A percentile compares a stretch with the other conserved stretches of the same genome.
phyloP scores from a whole-genome alignment of 2,113 vertebrate genomes.

The Euleptes europaea region DNA sequence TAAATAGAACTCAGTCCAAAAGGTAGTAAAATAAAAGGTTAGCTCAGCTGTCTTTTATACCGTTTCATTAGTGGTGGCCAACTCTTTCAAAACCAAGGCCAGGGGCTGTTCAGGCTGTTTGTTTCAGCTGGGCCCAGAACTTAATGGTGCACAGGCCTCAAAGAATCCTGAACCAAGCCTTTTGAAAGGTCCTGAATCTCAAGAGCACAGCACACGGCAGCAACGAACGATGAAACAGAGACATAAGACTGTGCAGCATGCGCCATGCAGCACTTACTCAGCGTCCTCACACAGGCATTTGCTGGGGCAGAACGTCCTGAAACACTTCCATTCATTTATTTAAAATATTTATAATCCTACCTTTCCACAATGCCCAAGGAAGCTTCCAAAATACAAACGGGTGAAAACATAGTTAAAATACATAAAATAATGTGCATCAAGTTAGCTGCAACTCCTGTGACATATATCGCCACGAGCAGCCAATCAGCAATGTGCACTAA shows the following conservation, averaged over 20 bases:
- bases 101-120: constrained; percentile 45
- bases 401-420: no score
- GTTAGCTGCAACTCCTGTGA: no score
- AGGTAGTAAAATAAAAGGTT: constrained; percentile 74
- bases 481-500: no score
- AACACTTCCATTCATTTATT: background rate
- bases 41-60: constrained; percentile 51
- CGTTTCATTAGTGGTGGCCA: constrained; percentile 55
- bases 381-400: no score
- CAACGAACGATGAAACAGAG: background rate
- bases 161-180: constrained; percentile 53
- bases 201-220: constrained; percentile 29
- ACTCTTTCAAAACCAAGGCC: constrained; percentile 65
- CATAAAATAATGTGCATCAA: no score
- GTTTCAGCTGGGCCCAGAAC: constrained; percentile 55
- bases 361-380: no score
- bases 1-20: constrained; percentile 68
- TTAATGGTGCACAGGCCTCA: constrained; percentile 65
- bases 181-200: constrained; percentile 53
- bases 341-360: background rate
- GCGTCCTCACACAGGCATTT: background rate
- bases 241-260: background rate
- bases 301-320: background rate
- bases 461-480: no score
- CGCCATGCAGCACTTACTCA: background rate